Percentiles rank a stretch among this genome's conserved stretches.
These are phyloP conservation scores for Zoanthus gigantus DNA, from an alignment of 92 coral and sea anemone genomes.

Conservation along the genomic window DNA sequence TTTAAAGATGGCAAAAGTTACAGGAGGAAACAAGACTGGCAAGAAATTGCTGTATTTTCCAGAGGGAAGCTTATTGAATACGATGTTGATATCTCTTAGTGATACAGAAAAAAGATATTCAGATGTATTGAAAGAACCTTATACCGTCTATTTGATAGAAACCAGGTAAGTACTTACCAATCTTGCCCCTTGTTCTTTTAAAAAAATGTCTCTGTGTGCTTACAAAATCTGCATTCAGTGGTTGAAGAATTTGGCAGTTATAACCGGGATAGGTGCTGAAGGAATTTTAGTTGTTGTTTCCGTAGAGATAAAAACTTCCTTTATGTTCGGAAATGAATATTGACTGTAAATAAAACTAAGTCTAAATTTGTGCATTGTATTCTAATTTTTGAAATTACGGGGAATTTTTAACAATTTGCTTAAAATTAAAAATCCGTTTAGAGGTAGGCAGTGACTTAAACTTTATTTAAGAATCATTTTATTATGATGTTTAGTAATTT, in stretches of 20 bases:
- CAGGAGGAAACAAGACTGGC: constrained; percentile 55
- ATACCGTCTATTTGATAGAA: constrained; percentile 93
- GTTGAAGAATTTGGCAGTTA: background rate
- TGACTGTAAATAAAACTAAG: background rate
- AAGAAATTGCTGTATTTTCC: constrained; percentile 83
- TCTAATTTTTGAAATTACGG: too few species aligned
- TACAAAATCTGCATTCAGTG: background rate
- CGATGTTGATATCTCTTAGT: constrained; percentile 88
- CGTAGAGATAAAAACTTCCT: constrained; percentile 1
- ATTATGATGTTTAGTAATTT: too few species aligned
- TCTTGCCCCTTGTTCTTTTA: background rate
- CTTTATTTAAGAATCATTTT: too few species aligned
- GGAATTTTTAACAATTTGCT: too few species aligned
- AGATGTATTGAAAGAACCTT: constrained; percentile 95
- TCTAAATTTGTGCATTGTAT: too few species aligned
- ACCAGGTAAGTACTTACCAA: constrained; percentile 74
- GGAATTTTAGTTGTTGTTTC: background rate
- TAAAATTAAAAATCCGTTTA: too few species aligned
- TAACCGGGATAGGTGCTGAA: constrained; percentile 18
- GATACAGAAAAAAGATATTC: constrained; percentile 92
- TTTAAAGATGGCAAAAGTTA: constrained; percentile 83
- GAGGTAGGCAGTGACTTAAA: too few species aligned
- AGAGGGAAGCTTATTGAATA: constrained; percentile 90
- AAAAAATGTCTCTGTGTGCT: background rate
- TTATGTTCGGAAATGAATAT: background rate